These are phyloP conservation scores for Indicator maculatus DNA, from an alignment of 2,113 vertebrate species.

Conservation along the genomic window DNA sequence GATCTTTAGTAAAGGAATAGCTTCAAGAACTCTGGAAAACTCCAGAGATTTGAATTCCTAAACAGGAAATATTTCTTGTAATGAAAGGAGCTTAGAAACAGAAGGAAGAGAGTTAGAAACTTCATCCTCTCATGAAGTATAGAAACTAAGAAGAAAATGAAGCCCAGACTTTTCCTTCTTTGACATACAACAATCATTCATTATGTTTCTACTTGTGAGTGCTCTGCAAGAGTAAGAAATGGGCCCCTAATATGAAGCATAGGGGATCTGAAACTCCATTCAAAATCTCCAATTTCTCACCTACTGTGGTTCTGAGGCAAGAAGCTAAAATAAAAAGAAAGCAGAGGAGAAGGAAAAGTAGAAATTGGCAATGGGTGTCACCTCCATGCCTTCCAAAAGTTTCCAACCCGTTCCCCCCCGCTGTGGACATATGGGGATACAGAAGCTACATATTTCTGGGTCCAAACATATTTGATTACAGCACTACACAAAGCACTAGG, in stretches of 20 bases:
- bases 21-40: not conserved
- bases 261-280: not conserved
- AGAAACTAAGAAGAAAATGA: not conserved
- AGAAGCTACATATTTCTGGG: not conserved
- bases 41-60: not conserved
- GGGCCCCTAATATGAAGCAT: not conserved
- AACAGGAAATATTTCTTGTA: not conserved
- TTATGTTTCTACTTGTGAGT: not conserved
- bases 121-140: not conserved
- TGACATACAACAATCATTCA: not conserved
- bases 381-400: not conserved
- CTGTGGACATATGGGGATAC: no score
- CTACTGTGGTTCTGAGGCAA: not conserved
- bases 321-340: not conserved
- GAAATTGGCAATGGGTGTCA: not conserved
- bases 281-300: not conserved
- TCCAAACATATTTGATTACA: not conserved
- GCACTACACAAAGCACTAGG: not conserved
- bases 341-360: not conserved
- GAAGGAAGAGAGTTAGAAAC: not conserved
- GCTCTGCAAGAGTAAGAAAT: not conserved
- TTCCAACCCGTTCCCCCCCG: not conserved
- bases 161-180: not conserved
- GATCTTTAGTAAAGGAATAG: not conserved
- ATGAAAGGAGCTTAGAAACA: not conserved